Conservation (phyloP, 2,888 invertebrate species). For the Drymonia ruficornis region DNA sequence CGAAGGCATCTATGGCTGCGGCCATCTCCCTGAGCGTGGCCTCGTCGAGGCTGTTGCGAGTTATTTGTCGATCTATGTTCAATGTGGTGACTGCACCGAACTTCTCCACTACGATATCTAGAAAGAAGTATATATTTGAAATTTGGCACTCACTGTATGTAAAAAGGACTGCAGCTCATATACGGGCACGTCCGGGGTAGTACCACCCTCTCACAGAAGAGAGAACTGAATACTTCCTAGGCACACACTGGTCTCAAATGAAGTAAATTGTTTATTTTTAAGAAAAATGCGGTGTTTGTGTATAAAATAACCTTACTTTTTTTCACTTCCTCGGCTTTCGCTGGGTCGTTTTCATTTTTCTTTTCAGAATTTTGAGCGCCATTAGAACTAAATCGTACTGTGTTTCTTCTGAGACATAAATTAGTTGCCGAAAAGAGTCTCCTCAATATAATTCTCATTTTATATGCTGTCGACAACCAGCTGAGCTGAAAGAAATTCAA, state of each 20-base stretch:
- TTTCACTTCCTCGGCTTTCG: constrained; percentile 63
- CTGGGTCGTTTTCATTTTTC: constrained; percentile 46
- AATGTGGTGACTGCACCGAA: constrained; percentile 89
- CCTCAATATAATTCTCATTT: constrained; percentile 73
- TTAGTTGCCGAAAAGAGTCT: constrained; percentile 47
- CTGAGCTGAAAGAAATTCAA: background rate
- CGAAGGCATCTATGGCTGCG: constrained; percentile 91
- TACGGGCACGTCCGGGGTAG: too few species aligned
- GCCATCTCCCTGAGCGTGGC: constrained; percentile 88
- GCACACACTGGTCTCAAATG: too few species aligned
- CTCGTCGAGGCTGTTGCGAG: constrained; percentile 92
- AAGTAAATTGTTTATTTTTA: background rate
- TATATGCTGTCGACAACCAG: constrained; percentile 11
- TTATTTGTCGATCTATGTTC: constrained; percentile 94
- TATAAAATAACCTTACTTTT: constrained; percentile 65
- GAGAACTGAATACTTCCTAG: too few species aligned
- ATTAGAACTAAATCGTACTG: constrained; percentile 53
- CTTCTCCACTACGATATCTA: constrained; percentile 85
- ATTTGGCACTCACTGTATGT: too few species aligned
- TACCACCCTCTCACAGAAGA: too few species aligned
- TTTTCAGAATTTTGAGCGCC: constrained; percentile 45
- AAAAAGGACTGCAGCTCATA: too few species aligned
- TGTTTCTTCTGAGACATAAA: constrained; percentile 43
- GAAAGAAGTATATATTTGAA: constrained; percentile 17
- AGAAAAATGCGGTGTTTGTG: background rate